phyloP scores from a whole-genome alignment of 2,888 invertebrate species.

The Harpagoxenus sublaevis region DNA sequence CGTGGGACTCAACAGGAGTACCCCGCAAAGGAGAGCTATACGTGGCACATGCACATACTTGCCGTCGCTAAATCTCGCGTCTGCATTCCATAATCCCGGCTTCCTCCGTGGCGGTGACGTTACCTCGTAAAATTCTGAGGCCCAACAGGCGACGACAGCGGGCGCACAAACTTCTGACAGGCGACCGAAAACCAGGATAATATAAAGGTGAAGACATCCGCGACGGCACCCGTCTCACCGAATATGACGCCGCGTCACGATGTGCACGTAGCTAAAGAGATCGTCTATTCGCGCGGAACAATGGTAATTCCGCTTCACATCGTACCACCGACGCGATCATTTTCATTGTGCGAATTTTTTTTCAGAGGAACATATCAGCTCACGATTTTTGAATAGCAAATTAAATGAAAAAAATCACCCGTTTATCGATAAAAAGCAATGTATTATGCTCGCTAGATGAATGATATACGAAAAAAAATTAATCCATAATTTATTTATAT shows the following conservation, averaged over 20 bases:
- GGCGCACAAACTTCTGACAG: constrained; percentile 58
- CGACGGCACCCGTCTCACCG: constrained; percentile 32
- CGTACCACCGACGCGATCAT: not conserved
- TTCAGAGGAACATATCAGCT: not conserved
- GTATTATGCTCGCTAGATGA: not conserved
- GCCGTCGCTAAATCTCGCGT: constrained; percentile 47
- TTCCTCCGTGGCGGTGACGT: constrained; percentile 48
- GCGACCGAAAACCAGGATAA: constrained; percentile 41
- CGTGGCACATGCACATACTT: constrained; percentile 30
- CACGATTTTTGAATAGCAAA: not conserved
- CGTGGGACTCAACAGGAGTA: constrained; percentile 15
- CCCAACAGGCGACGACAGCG: constrained; percentile 63
- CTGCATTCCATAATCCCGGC: constrained; percentile 48
- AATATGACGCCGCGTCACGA: constrained; percentile 34
- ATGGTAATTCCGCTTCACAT: not conserved
- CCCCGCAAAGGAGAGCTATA: constrained; percentile 24
- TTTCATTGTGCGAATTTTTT: not conserved
- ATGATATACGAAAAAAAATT: not conserved
- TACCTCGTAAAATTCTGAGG: constrained; percentile 71
- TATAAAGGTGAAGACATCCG: constrained; percentile 40
- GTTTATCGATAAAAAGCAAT: not conserved
- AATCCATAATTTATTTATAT: not conserved
- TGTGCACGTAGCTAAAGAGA: constrained; percentile 20
- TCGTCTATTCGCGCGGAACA: constrained; percentile 17
- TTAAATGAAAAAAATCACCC: not conserved